Evolutionary conservation across 1,140 invertebrate genomes (phyloP), one percentile per base, ranked within the genome.

Genomic region (Philotrypesis tridentata): DNA sequence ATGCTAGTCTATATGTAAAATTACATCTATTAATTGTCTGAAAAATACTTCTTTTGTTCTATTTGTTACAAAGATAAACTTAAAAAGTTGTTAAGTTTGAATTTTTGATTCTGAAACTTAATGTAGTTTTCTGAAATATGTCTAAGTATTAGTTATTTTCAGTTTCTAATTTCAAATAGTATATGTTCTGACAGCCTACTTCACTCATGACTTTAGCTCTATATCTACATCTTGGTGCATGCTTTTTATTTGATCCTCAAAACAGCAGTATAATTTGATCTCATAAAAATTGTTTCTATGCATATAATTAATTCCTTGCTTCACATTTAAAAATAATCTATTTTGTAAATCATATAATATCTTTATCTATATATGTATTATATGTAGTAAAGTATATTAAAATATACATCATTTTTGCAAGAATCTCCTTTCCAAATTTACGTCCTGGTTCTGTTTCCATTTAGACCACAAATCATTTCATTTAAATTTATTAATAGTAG

Each of bases 101-200:
- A 61, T 3, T 17, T 61, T 25, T 25, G n/a, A n/a, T n/a, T n/a
- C n/a, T n/a, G n/a, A n/a, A n/a, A n/a, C 14, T 5, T 60, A 60
- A 60, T 60, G 55, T 14, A 63, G 23, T 37, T 37, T 37, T 37
- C 33, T 5, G 9, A 4, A 23, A 37, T 2, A 67, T 67, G 23
- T 17, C 31, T 65, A 65, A 11, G 25, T 33, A 43, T 77, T 27
- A 65, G 31, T 63, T 37, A 40, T 12, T 77, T 77, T 77, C 17
- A 48, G 11, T 27, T 65, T 27, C 31, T 11, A 61, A 55, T 77
- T 8, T 43, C 48, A 79, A 71, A 29, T 37, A 79, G 7, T 79
- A 14, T 29, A 63, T n/a, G n/a, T 43, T 79, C 72, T 65, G 37
- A 73, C 79, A 80, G 79, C 71, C 71, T 67, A 80, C 71, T 80